Evolutionary conservation across 30 jellyfish, hydroid and myxozoan species (phyloP).

Genomic region (Catostylus mosaicus): DNA sequence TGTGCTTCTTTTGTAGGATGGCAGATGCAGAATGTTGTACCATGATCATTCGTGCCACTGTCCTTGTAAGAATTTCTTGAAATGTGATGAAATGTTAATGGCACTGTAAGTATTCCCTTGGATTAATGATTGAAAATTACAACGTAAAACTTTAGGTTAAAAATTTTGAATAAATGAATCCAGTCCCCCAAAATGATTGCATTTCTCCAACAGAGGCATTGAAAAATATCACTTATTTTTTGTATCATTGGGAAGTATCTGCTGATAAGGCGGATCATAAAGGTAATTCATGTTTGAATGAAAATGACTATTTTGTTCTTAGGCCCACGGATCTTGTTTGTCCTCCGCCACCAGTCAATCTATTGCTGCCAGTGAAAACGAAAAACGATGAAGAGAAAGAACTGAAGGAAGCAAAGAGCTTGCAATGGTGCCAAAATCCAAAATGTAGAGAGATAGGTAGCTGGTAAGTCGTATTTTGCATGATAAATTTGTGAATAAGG

Average conservation of each 20-base stretch:
- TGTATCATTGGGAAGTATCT: too few relatives aligned
- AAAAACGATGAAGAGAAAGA: conserved; percentile 6
- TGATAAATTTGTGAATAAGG: too few relatives aligned
- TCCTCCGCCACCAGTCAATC: conserved; percentile 28
- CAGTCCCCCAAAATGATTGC: too few relatives aligned
- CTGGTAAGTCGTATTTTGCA: conserved; percentile 25
- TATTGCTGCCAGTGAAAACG: conserved; percentile 27
- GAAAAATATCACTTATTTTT: too few relatives aligned
- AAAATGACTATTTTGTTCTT: too few relatives aligned
- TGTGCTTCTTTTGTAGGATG: conserved; percentile 12
- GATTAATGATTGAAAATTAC: too few relatives aligned
- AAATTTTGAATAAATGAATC: too few relatives aligned
- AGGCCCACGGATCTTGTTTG: conserved; percentile 29
- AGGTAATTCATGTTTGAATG: too few relatives aligned
- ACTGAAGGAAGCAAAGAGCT: conserved; percentile 13
- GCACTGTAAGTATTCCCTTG: conserved; percentile 9
- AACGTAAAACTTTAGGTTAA: too few relatives aligned
- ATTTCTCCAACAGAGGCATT: too few relatives aligned
- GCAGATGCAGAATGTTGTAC: neutral
- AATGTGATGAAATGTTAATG: conserved; percentile 19
- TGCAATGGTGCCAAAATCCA: conserved; percentile 13
- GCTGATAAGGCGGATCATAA: too few relatives aligned
- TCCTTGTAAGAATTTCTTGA: conserved; percentile 35
- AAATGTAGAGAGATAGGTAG: neutral
- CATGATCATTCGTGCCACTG: conserved; percentile 28